phyloP scores from a whole-genome alignment of 2,113 vertebrate species.

The Antechinus flavipes region DNA sequence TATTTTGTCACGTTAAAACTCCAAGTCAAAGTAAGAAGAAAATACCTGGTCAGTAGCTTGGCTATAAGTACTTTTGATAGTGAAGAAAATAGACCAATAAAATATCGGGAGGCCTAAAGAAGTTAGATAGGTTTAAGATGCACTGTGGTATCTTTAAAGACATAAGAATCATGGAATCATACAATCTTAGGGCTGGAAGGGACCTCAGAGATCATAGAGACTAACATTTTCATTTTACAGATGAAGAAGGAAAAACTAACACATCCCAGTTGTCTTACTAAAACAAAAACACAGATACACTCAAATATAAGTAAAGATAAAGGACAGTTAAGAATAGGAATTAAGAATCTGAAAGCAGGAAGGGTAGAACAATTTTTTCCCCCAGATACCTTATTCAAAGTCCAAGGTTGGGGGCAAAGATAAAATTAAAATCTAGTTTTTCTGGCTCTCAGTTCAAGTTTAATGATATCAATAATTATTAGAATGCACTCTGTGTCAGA shows the following conservation, averaged over 20 bases:
- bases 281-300: background rate
- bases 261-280: background rate
- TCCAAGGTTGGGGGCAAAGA: conserved; percentile 3
- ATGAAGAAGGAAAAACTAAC: background rate
- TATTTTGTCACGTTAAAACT: conserved; percentile 26
- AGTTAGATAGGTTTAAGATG: conserved; percentile 19
- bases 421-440: background rate
- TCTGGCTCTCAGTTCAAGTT: background rate
- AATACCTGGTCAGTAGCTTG: conserved; percentile 29
- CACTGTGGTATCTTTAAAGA: conserved; percentile 48
- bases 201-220: background rate
- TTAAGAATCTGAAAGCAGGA: conserved; percentile 24
- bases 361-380: background rate
- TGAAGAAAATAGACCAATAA: conserved; percentile 52
- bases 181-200: background rate
- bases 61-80: conserved; percentile 29
- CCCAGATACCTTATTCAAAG: background rate
- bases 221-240: background rate
- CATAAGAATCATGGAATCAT: background rate
- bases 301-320: background rate
- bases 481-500: background rate
- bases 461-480: background rate
- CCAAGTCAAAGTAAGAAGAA: background rate
- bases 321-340: background rate
- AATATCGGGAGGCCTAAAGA: background rate